phyloP scores from a whole-genome alignment of 2,797 vertebrate genomes.

The Limnodromus scolopaceus region DNA sequence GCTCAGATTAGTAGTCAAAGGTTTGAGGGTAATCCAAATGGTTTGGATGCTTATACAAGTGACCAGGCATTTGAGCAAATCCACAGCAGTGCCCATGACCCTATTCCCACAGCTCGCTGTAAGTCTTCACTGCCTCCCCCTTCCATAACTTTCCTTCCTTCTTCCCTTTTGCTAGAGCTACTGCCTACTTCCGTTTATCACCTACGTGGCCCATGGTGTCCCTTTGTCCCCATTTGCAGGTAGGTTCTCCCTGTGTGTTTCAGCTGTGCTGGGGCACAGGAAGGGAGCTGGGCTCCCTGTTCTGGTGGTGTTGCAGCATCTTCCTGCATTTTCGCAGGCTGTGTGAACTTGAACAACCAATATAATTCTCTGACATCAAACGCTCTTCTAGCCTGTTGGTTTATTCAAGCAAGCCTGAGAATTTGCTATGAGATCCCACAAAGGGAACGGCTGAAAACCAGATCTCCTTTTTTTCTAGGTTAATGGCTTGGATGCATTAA shows the following conservation, averaged over 20 bases:
- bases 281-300: background rate
- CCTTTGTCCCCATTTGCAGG: fast-evolving
- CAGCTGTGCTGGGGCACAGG: background rate
- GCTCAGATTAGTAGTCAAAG: background rate
- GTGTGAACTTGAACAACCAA: background rate
- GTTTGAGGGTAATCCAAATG: background rate
- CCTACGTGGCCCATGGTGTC: fast-evolving
- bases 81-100: background rate
- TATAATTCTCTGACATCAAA: background rate
- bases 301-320: background rate
- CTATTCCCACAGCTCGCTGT: fast-evolving
- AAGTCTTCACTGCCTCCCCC: fast-evolving
- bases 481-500: slow-evolving; percentile 43
- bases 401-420: slow-evolving; percentile 54
- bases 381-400: background rate
- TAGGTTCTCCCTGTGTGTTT: fast-evolving
- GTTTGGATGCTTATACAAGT: background rate
- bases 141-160: background rate
- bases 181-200: background rate
- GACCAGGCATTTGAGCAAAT: background rate
- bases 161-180: background rate
- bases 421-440: slow-evolving; percentile 23
- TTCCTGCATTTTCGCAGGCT: background rate
- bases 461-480: slow-evolving; percentile 31
- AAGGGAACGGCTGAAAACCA: background rate